Base-by-base conservation (phyloP, 1,140 invertebrate species). In the Lethocerus indicus region DNA sequence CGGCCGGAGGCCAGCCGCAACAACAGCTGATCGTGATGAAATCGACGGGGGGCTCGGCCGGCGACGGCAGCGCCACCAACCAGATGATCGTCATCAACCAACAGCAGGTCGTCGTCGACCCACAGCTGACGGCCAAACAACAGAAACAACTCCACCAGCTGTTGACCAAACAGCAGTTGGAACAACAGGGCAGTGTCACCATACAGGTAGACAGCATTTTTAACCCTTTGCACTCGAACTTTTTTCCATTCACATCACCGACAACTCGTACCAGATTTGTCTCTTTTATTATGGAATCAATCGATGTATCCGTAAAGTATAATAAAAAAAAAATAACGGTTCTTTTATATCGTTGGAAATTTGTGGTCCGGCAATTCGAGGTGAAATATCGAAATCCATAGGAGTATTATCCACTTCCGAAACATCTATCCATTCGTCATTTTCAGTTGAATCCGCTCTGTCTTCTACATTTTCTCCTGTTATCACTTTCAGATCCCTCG, bases 21-120 rank as follows among this genome's bases (percentile, higher is more conserved):
- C 49, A 46, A 21, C 52, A 54, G 50, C 36, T 6, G 37, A 52
- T 51, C 18, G 56, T 42, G 39, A 55, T 49, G 51, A 59, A 47
- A 27, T 54, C 54, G 24, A 55, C 54, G 24, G 48, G 54, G 5
- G 51, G 47, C 55, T n/a, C 55, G 55, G 4, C 41, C 52, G 13
- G 55, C 57, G 26, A 50, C 47, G 9, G 29, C 20, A 16, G 37
- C 9, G 27, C 21, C 13, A 24, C 5, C 26, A 40, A 36, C 28
- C 52, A 49, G 25, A 51, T 56, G 47, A 52, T 56, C 50, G 54
- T 56, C n/a, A 51, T 56, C n/a, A 58, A 54, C 28, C 55, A 57
- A 39, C 56, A 57, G 27, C 55, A 52, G 32, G 55, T 53, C 25
- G 47, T 56, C 16, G 37, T 56, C 7, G 37, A 50, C 5, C 50